Conservation (phyloP, 2,113 vertebrate species). For the Charadrius vociferus region DNA sequence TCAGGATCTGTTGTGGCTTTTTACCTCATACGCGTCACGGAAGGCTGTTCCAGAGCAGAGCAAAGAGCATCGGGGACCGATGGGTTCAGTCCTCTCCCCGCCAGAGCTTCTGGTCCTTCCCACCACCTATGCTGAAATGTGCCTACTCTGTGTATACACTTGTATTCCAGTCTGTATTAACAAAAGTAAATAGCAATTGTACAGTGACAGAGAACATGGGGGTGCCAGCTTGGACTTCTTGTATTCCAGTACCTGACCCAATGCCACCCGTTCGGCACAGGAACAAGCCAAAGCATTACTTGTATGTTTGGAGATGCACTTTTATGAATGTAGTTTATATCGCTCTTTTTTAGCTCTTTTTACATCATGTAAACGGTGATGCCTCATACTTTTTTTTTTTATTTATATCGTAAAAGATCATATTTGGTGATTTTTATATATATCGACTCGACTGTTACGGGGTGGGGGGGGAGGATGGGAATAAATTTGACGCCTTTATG, state of each 20-base stretch:
- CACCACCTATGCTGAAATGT: constrained; percentile 19
- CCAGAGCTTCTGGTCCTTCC: neutral
- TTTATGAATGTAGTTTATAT: constrained; percentile 91
- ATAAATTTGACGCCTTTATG: constrained; percentile 75
- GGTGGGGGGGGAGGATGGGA: constrained; percentile 62
- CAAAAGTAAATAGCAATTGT: neutral
- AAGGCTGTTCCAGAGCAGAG: constrained; percentile 23
- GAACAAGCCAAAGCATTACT: constrained; percentile 81
- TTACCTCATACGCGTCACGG: constrained; percentile 4
- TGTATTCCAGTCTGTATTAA: neutral
- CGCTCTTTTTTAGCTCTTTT: constrained; percentile 86
- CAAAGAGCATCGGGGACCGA: neutral
- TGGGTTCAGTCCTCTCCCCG: neutral
- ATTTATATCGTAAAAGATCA: constrained; percentile 87
- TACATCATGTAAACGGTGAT: constrained; percentile 86
- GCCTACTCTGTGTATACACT: neutral
- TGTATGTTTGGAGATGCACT: constrained; percentile 89
- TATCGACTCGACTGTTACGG: constrained; percentile 82
- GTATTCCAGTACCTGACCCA: neutral
- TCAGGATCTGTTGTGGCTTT: constrained; percentile 55
- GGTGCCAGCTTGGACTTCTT: constrained; percentile 18
- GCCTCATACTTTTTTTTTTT: constrained; percentile 83
- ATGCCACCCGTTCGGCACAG: constrained; percentile 60
- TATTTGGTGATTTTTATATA: constrained; percentile 89
- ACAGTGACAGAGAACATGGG: constrained; percentile 27